Conservation (phyloP, 2,113 vertebrate genomes). For the Opisthocomus hoazin region DNA sequence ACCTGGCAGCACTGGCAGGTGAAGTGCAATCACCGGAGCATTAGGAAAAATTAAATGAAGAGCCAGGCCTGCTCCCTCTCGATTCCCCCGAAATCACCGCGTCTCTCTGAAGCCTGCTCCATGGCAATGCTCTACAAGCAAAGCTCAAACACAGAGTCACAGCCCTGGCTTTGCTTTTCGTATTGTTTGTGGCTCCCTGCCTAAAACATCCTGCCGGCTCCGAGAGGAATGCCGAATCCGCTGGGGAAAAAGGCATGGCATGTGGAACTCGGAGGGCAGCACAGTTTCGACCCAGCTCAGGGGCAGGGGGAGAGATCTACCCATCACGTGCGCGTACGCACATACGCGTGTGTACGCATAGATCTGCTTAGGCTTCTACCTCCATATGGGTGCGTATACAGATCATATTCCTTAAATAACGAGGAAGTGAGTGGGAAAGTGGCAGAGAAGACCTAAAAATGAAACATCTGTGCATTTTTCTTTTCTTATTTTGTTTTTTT, state of each 20-base stretch:
- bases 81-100: neutral
- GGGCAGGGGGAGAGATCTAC: neutral
- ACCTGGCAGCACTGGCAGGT: neutral
- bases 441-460: neutral
- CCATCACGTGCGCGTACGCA: rapidly evolving
- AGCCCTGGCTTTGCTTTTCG: neutral
- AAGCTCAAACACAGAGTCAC: neutral
- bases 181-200: neutral
- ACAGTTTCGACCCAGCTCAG: neutral
- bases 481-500: too few relatives aligned
- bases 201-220: neutral
- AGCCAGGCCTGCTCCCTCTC: neutral
- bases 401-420: neutral
- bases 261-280: neutral
- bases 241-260: neutral
- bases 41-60: neutral
- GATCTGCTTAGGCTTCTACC: neutral
- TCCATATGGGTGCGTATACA: neutral
- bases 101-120: neutral
- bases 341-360: rapidly evolving
- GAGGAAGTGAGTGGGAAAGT: neutral
- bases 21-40: neutral
- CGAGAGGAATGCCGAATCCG: neutral
- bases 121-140: neutral
- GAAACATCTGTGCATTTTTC: neutral